Conservation (phyloP, 2,888 invertebrate species). For the Nowickia ferox region DNA sequence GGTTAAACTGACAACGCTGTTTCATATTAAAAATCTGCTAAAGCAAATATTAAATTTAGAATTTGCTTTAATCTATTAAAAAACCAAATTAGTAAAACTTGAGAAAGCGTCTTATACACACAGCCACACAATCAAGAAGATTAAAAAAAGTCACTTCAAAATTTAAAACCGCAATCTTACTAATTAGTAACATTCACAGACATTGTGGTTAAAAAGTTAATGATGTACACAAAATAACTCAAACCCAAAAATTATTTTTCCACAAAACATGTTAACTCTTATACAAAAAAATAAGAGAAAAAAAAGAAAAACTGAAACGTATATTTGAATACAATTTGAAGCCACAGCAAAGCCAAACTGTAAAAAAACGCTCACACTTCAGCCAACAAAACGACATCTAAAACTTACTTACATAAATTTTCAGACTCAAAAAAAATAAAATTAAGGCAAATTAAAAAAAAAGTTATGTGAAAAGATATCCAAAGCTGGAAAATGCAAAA, state of each 20-base stretch:
- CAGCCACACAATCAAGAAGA: neutral
- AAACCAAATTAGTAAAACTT: neutral
- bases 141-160: conserved; percentile 15
- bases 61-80: no score
- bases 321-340: neutral
- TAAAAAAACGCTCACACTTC: neutral
- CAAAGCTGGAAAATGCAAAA: no score
- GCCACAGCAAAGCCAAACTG: neutral
- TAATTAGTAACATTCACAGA: conserved; percentile 51
- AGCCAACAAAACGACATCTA: no score
- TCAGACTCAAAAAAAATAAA: no score
- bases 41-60: no score
- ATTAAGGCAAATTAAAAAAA: no score
- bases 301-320: no score
- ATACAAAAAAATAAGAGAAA: neutral
- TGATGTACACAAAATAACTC: neutral
- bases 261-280: neutral
- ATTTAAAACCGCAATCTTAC: conserved; percentile 52
- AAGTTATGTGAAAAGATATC: no score
- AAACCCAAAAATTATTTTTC: neutral
- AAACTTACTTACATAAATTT: no score
- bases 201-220: conserved; percentile 42
- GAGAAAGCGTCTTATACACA: no score
- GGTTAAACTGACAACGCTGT: no score
- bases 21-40: no score